Percentiles rank a stretch among this genome's conserved stretches.
These are phyloP conservation scores for Pandion haliaetus DNA, from an alignment of 2,113 vertebrate genomes.

Conservation along the genomic window DNA sequence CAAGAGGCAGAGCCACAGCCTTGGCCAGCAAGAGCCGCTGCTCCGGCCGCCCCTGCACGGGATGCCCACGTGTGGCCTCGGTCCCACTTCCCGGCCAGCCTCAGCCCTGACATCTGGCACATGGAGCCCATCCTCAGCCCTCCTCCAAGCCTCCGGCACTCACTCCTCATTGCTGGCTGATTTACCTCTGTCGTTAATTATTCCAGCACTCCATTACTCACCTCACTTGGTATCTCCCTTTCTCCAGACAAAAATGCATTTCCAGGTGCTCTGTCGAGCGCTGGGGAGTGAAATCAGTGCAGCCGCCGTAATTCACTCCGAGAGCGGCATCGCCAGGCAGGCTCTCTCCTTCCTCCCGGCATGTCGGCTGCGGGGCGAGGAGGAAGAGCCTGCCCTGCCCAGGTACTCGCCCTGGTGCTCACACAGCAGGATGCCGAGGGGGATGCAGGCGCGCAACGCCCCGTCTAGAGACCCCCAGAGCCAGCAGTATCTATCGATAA, in stretches of 20 bases:
- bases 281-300: not conserved
- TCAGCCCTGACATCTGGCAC: not conserved
- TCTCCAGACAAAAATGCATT: not conserved
- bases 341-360: not conserved
- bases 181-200: not conserved
- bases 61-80: accelerated
- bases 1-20: not conserved
- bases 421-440: not conserved
- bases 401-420: not conserved
- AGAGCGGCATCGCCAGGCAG: not conserved
- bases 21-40: accelerated
- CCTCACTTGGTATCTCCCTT: not conserved
- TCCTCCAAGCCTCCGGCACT: not conserved
- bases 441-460: not conserved
- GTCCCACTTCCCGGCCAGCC: not conserved
- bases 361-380: accelerated
- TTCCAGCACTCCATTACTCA: not conserved
- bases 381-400: not conserved
- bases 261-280: not conserved
- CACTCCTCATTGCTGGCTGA: not conserved
- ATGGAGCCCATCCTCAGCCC: not conserved
- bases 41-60: not conserved
- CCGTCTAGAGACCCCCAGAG: accelerated
- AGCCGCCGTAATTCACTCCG: not conserved
- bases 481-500: not conserved